Evolutionary conservation across 2,888 invertebrate species (phyloP).

Genomic region (Eilema depressum): DNA sequence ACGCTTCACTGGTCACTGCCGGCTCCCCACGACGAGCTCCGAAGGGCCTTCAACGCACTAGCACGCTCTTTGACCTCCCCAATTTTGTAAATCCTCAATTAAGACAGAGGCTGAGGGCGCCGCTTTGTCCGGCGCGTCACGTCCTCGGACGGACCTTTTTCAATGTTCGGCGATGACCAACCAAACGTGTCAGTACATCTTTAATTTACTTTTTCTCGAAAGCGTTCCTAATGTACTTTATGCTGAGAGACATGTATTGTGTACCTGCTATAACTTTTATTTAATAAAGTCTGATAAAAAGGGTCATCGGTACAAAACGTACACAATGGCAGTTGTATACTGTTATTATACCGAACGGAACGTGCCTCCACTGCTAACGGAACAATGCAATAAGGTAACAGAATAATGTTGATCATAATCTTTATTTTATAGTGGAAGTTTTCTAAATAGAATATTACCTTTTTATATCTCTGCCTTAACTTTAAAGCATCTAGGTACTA

Average conservation of each 20-base stretch:
- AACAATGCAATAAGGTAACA: neutral
- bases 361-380: neutral
- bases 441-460: too few relatives aligned
- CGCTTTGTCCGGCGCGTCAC: neutral
- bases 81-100: conserved; percentile 1
- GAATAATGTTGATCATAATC: neutral
- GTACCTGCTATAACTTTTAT: neutral
- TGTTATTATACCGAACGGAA: neutral
- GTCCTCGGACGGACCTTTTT: neutral
- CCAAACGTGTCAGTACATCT: neutral
- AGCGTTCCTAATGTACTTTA: neutral
- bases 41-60: neutral
- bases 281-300: neutral
- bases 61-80: neutral
- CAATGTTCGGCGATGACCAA: neutral
- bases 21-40: neutral
- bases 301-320: neutral
- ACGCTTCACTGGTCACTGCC: neutral
- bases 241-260: neutral
- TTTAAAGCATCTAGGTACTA: too few relatives aligned
- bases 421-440: neutral
- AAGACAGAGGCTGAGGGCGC: neutral
- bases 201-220: neutral
- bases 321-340: neutral
- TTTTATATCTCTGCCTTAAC: too few relatives aligned